phyloP scores from a whole-genome alignment of 2,888 invertebrate species.

The Sturmia bella region DNA sequence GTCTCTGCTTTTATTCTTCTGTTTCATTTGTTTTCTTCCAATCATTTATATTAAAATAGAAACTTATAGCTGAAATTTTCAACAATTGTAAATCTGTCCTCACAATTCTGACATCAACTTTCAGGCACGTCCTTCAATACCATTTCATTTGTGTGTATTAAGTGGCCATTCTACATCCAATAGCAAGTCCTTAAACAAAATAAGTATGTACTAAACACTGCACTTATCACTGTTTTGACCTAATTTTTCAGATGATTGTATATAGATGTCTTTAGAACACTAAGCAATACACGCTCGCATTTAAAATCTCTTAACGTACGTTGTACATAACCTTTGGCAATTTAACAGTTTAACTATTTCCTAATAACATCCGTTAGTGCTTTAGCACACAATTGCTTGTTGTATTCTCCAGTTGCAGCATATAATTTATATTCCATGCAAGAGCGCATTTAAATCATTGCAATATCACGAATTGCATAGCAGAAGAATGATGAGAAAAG shows the following conservation, averaged over 20 bases:
- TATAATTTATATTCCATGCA: conserved; percentile 61
- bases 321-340: conserved; percentile 60
- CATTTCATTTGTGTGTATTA: conserved; percentile 11
- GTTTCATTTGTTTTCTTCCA: too few relatives aligned
- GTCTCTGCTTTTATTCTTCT: too few relatives aligned
- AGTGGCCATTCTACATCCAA: background rate
- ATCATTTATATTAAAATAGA: too few relatives aligned
- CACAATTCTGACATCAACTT: background rate
- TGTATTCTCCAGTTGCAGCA: conserved; percentile 42
- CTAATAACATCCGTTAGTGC: conserved; percentile 59
- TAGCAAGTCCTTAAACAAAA: conserved; percentile 1
- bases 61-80: too few relatives aligned
- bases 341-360: conserved; percentile 67
- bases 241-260: conserved; percentile 24
- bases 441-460: conserved; percentile 63
- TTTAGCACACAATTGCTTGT: conserved; percentile 31
- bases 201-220: conserved; percentile 24
- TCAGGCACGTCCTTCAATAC: background rate
- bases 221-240: conserved; percentile 54
- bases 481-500: background rate
- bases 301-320: conserved; percentile 15
- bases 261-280: conserved; percentile 20
- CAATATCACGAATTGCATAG: conserved; percentile 23
- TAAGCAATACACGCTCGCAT: conserved; percentile 31
- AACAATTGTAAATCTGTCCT: too few relatives aligned